These are phyloP conservation scores for Nothoprocta perdicaria DNA, from an alignment of 2,113 vertebrate species.

Conservation along the genomic window DNA sequence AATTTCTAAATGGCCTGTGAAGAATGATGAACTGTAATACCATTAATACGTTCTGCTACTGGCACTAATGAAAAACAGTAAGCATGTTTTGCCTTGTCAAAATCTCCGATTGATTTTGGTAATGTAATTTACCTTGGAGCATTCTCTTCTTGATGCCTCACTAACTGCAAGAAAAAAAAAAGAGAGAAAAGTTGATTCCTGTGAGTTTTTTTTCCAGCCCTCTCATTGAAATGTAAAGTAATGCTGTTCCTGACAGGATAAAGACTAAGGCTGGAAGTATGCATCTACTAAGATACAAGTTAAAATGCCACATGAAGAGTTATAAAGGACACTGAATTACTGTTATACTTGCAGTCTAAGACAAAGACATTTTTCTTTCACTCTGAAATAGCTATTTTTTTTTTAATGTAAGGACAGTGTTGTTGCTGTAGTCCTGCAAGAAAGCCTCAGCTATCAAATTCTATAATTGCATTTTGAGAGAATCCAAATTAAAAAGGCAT, in stretches of 20 bases:
- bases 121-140: background rate
- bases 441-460: background rate
- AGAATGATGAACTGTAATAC: background rate
- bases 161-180: background rate
- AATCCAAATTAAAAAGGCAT: conserved; percentile 29
- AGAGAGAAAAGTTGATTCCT: background rate
- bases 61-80: background rate
- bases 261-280: background rate
- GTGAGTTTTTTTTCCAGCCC: background rate
- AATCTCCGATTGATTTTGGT: background rate
- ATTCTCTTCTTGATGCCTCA: background rate
- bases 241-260: background rate
- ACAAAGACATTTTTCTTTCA: background rate
- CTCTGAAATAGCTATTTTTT: background rate
- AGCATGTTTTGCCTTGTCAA: background rate
- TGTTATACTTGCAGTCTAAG: background rate
- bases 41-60: background rate
- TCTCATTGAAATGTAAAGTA: background rate
- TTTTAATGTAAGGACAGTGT: background rate
- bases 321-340: background rate
- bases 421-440: conserved; percentile 15
- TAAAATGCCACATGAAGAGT: background rate
- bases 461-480: background rate
- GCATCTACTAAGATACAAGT: background rate
- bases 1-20: background rate